phyloP scores from a whole-genome alignment of 2,888 invertebrate genomes.

The Endotricha flammealis region DNA sequence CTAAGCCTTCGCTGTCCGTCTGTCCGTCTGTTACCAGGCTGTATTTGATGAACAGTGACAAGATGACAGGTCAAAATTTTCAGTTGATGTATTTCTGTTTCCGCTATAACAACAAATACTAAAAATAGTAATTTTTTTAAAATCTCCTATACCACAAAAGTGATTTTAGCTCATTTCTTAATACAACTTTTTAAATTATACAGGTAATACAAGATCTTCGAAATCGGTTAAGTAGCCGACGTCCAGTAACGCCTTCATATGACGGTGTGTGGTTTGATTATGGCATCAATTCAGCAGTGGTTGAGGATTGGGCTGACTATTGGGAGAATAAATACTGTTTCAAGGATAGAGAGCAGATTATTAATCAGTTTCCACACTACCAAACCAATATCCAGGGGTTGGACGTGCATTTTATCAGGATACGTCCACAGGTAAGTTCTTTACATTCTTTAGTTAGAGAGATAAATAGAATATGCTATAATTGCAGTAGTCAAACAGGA shows the following conservation, averaged over 20 bases:
- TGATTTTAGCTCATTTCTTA: no score
- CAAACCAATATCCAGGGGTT: constrained; percentile 85
- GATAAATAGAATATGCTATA: no score
- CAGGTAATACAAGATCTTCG: constrained; percentile 56
- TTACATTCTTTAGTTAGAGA: neutral
- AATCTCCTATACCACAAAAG: no score
- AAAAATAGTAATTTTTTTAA: no score
- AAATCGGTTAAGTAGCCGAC: constrained; percentile 41
- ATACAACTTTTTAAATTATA: no score
- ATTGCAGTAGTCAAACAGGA: no score
- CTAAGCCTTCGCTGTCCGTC: no score
- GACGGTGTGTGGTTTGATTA: constrained; percentile 86
- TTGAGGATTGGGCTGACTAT: constrained; percentile 82
- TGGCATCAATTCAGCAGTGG: constrained; percentile 85
- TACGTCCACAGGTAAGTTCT: constrained; percentile 76
- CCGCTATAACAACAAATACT: no score
- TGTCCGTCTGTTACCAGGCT: no score
- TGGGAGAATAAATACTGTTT: constrained; percentile 87
- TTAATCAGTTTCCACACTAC: constrained; percentile 87
- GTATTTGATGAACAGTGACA: no score
- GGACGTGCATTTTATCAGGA: constrained; percentile 86
- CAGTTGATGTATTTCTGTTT: no score
- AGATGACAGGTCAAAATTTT: no score
- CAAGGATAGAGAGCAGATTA: constrained; percentile 77
- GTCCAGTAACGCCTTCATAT: constrained; percentile 72